Base-by-base conservation (phyloP, 35 echinoderm and acorn worm species). In the Lytechinus variegatus region DNA sequence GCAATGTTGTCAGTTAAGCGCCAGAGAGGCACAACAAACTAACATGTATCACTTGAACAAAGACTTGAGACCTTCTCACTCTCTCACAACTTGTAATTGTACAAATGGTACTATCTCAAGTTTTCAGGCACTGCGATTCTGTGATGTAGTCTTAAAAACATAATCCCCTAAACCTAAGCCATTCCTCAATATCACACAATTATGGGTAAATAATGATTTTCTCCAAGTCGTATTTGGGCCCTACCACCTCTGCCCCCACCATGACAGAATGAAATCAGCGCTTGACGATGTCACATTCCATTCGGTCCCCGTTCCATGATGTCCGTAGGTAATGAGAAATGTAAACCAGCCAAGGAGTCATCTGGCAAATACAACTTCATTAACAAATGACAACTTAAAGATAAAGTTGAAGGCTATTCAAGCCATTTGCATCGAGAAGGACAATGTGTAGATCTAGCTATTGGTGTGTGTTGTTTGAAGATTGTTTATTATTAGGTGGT, bases 361-460 rank as follows among this genome's bases (percentile, higher is more conserved):
- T 44, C 66, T 79, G 66, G 66, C 66, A 79, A 79, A 79, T 79
- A 79, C 66, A 79, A 79, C 66, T 79, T 79, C 66, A 79, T 79
- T 79, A 79, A 79, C 66, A 79, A 79, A 14, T 79, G 66, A 79
- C 66, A 79, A 24, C 66, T 79, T 79, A 79, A 79, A 58, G 56
- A 58, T 58, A 58, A 13, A 58, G 56, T 58, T 11, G 56, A 58
- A 13, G 9, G 2, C 56, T 58, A 10, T 9, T 58, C 56, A 58
- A 11, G 56, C 56, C 6, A 58, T 58, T 44, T 58, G 56, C 56
- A 58, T 13, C 10, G 5, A 11, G 56, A 58, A 58, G 11, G 13
- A 2, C 33, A 44, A 44, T 44, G 33, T 44, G 33, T 44, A 44
- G 33, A 44, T 44, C 33, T 44, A 44, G 33, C 33, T 44, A 44